phyloP scores from a whole-genome alignment of 2,113 vertebrate genomes.

The Sminthopsis crassicaudata region DNA sequence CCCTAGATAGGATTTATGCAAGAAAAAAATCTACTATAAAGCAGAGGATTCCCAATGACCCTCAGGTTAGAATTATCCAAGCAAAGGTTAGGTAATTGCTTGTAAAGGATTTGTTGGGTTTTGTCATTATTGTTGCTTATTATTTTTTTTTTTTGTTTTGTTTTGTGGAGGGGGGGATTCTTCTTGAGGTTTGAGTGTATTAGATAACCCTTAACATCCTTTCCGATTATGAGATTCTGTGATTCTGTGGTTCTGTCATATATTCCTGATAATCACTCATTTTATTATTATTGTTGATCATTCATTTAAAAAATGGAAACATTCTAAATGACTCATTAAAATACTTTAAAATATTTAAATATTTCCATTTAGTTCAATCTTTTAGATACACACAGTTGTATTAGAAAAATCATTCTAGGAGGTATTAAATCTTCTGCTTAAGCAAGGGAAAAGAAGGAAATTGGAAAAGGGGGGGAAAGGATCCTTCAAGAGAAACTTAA shows the following conservation, averaged over 20 bases:
- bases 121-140: too few relatives aligned
- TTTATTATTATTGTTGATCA: neutral
- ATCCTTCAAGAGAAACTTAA: neutral
- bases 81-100: neutral
- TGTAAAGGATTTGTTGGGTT: neutral
- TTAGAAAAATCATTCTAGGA: neutral
- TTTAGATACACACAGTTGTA: neutral
- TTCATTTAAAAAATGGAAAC: neutral
- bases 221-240: neutral
- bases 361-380: neutral
- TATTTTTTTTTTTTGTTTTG: too few relatives aligned
- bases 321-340: neutral
- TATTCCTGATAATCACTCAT: neutral
- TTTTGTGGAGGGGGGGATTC: neutral
- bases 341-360: neutral
- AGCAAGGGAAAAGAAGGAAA: neutral
- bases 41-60: neutral
- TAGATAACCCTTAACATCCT: neutral
- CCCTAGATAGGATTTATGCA: neutral
- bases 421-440: neutral
- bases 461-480: neutral
- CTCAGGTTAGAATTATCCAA: neutral
- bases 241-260: neutral
- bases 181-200: neutral
- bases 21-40: neutral